phyloP scores from a whole-genome alignment of 2,113 vertebrate genomes.

The Xenopus borealis region DNA sequence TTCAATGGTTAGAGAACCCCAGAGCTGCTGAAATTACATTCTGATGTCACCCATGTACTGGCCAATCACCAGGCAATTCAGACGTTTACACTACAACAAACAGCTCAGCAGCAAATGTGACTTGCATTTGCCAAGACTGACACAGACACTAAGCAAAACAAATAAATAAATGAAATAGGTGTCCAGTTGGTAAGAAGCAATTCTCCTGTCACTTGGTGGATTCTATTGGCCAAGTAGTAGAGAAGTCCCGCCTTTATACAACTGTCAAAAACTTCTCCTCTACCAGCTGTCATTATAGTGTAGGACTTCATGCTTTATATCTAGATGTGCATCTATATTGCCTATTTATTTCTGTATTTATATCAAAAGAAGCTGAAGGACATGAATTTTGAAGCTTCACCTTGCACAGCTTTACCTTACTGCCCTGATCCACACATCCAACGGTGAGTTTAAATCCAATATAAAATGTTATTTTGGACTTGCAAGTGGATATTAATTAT shows the following conservation, averaged over 20 bases:
- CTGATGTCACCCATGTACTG: conserved; percentile 60
- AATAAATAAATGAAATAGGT: conserved; percentile 66
- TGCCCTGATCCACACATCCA: conserved; percentile 87
- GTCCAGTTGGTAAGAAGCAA: conserved; percentile 84
- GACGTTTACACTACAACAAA: conserved; percentile 65
- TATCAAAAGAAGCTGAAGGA: conserved; percentile 63
- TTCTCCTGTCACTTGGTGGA: conserved; percentile 67
- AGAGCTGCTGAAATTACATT: conserved; percentile 68
- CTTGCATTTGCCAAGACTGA: conserved; percentile 53
- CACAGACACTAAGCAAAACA: conserved; percentile 56
- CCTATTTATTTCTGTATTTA: conserved; percentile 63
- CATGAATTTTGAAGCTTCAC: conserved; percentile 83
- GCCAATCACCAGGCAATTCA: conserved; percentile 61
- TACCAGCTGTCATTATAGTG: conserved; percentile 85
- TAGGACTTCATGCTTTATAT: conserved; percentile 70
- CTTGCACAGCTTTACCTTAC: conserved; percentile 81
- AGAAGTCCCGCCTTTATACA: conserved; percentile 75
- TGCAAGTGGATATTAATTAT: neutral
- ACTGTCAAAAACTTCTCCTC: conserved; percentile 83
- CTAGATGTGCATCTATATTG: conserved; percentile 56
- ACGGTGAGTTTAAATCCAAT: conserved; percentile 76
- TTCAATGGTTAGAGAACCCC: conserved; percentile 47
- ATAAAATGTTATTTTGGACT: neutral
- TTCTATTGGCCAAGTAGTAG: conserved; percentile 80
- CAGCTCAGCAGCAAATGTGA: conserved; percentile 58